phyloP scores from a whole-genome alignment of 2,888 invertebrate genomes.

The Melieria crassipennis region DNA sequence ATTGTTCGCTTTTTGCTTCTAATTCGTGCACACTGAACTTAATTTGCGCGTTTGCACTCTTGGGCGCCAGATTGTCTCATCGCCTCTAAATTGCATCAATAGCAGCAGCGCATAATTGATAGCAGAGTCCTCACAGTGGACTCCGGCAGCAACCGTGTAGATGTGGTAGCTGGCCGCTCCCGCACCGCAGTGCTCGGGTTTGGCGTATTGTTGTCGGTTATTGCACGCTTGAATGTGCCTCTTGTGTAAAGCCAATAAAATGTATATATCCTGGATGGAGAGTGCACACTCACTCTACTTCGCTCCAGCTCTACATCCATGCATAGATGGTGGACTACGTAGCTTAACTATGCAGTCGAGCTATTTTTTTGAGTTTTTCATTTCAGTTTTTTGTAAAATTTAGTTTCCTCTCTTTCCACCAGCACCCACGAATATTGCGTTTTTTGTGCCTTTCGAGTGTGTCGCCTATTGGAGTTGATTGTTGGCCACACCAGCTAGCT shows the following conservation, averaged over 20 bases:
- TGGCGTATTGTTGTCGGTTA: background rate
- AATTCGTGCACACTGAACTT: background rate
- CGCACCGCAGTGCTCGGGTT: background rate
- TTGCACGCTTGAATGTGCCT: slow-evolving; percentile 3
- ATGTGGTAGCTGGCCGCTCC: background rate
- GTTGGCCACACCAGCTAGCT: no score
- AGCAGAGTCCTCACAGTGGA: slow-evolving; percentile 4
- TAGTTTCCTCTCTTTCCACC: no score
- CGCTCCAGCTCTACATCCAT: background rate
- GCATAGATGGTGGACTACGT: background rate
- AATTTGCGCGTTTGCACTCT: background rate
- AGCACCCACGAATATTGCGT: no score
- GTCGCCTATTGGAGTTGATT: no score
- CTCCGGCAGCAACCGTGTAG: background rate
- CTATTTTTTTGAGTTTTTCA: slow-evolving; percentile 1
- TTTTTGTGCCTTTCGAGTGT: no score
- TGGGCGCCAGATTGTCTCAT: slow-evolving; percentile 27
- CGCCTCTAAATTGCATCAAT: slow-evolving; percentile 22
- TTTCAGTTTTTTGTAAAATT: no score
- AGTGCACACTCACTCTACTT: background rate
- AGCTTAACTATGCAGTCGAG: slow-evolving; percentile 1
- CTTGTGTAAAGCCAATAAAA: slow-evolving; percentile 27
- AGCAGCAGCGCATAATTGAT: slow-evolving; percentile 26
- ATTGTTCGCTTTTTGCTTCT: background rate
- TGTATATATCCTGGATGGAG: slow-evolving; percentile 17